phyloP scores from a whole-genome alignment of 2,113 vertebrate genomes.

The Ellobius talpinus region DNA sequence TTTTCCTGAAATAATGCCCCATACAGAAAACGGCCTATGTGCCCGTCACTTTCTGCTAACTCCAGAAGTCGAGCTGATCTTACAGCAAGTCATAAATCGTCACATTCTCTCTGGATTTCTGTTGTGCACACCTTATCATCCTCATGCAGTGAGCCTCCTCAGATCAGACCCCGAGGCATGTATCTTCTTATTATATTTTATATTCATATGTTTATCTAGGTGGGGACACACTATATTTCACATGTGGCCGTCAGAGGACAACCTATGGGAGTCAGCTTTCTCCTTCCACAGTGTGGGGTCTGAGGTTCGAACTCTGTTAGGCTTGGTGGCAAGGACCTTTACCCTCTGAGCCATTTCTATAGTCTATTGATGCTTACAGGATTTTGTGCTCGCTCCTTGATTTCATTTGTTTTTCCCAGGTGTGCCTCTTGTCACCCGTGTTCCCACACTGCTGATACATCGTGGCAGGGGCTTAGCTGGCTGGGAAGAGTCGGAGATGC shows the following conservation, averaged over 20 bases:
- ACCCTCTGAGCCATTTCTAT: neutral
- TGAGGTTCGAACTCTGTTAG: neutral
- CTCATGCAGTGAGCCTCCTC: rapidly evolving
- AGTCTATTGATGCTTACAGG: neutral
- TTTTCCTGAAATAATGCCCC: neutral
- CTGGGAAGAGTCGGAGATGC: neutral
- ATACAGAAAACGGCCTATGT: neutral
- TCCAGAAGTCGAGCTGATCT: neutral
- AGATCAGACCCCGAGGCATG: neutral
- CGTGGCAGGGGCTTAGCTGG: conserved; percentile 49
- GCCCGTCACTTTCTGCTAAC: neutral
- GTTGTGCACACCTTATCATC: too few species aligned
- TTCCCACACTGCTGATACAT: conserved; percentile 43
- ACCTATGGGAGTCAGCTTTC: neutral
- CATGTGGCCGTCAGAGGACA: neutral
- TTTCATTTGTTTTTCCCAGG: conserved; percentile 81
- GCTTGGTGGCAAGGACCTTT: neutral
- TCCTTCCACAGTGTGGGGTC: neutral
- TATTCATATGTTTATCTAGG: neutral
- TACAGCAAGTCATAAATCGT: neutral
- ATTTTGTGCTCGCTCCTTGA: neutral
- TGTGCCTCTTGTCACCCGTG: conserved; percentile 70
- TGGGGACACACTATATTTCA: neutral
- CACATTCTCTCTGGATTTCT: neutral
- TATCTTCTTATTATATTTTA: neutral